These are phyloP conservation scores for Phrynocephalus forsythii DNA, from an alignment of 2,797 vertebrate genomes.

Conservation along the genomic window DNA sequence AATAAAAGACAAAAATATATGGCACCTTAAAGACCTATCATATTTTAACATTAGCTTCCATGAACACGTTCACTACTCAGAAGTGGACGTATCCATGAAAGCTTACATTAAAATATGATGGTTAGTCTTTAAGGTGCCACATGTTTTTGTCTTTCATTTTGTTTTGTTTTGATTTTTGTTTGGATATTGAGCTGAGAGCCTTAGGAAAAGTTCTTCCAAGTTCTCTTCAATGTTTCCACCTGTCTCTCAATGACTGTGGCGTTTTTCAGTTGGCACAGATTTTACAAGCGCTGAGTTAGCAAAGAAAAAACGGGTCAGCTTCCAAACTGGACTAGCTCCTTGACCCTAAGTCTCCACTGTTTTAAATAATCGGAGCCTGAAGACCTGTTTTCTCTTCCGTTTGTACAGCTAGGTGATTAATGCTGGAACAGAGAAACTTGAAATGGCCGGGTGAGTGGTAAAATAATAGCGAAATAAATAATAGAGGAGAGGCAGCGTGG, in stretches of 20 bases:
- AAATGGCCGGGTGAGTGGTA: neutral
- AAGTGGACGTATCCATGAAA: too few relatives aligned
- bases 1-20: too few relatives aligned
- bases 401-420: neutral
- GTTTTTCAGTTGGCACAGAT: neutral
- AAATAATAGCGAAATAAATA: conserved; percentile 21
- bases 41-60: too few relatives aligned
- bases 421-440: neutral
- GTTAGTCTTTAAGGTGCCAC: too few relatives aligned
- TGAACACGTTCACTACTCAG: too few relatives aligned
- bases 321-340: neutral
- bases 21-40: too few relatives aligned
- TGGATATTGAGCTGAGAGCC: neutral
- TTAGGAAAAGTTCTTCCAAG: neutral
- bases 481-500: neutral
- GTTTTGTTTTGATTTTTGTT: too few relatives aligned
- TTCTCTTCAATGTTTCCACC: neutral
- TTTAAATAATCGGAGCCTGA: neutral
- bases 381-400: neutral
- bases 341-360: neutral
- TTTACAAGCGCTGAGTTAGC: neutral
- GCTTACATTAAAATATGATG: too few relatives aligned
- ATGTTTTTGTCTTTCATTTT: too few relatives aligned
- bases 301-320: neutral
- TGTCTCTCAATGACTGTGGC: neutral